Evolutionary conservation across 2,797 vertebrate species (phyloP), one percentile per base, ranked within the genome.

Genomic region (Hylomyscus alleni): DNA sequence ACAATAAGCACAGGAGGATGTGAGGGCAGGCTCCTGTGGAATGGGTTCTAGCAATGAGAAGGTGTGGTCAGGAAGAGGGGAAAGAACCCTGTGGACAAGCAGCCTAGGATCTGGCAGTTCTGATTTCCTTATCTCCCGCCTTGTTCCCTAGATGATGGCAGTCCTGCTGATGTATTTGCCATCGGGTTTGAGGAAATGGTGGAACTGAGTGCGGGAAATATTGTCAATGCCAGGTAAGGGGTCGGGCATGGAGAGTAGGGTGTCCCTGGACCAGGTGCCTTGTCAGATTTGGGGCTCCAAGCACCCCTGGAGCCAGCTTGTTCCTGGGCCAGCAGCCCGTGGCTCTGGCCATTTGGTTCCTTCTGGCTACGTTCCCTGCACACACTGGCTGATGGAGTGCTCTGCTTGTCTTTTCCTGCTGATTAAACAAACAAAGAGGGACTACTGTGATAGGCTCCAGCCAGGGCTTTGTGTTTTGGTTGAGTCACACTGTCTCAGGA

Each of bases 141-240:
- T 92, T 93, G 94, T 44, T 60, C 73, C 37, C 67, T 89, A 99
- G 99, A 98, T 93, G 98, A 98, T 34, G 95, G 94, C 97, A 98
- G 96, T 95, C 98, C 99, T 4, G 98, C 98, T 94, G 99, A 99
- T 77, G 96, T 99, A 95, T 99, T 99, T 98, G 99, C 99, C 12
- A 98, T 99, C 88, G 99, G 99, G 62, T 99, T 99, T 97, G 98
- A 99, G 96, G 99, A 99, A 95, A 99, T 99, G 99, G 99, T 99
- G 97, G 99, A 99, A 56, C 97, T 99, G 96, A 99, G 95, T 73
- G 99, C 99, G 0, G 99, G 99, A 76, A 99, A 99, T 92, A 99
- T 99, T 94, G 98, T 99, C 93, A 99, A 98, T 93, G 98, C 99
- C 92, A 99, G 99, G 99, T 99, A 95, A 1, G 98, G 80, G 2